phyloP scores from a whole-genome alignment of 2,113 vertebrate genomes.

The Dolichallabes microphthalmus region DNA sequence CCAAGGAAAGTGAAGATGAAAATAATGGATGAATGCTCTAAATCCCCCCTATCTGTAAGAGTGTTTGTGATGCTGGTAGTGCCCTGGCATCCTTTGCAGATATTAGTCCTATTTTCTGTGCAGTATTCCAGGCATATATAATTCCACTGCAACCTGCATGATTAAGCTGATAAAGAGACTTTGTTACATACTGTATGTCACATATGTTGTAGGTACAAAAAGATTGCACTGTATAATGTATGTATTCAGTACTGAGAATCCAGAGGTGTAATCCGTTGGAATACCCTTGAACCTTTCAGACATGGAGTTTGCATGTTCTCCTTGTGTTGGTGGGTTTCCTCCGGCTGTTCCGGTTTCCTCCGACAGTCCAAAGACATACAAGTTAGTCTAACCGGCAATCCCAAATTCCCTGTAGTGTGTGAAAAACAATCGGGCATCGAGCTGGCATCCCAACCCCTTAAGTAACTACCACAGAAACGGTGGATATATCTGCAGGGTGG shows the following conservation, averaged over 20 bases:
- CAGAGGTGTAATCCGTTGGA: neutral
- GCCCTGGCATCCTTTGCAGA: neutral
- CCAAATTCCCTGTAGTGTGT: too few relatives aligned
- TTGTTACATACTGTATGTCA: neutral
- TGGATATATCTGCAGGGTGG: too few relatives aligned
- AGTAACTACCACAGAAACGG: too few relatives aligned
- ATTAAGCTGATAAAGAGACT: neutral
- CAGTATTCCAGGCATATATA: neutral
- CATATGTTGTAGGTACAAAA: neutral
- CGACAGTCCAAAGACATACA: too few relatives aligned
- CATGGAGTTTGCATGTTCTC: too few relatives aligned
- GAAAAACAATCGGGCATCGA: too few relatives aligned
- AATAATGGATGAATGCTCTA: neutral
- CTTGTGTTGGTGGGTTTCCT: too few relatives aligned
- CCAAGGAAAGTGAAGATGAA: neutral
- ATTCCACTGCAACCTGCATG: neutral
- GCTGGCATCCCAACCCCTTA: too few relatives aligned
- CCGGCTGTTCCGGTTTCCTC: too few relatives aligned
- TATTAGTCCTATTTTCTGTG: neutral
- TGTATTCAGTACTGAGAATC: neutral
- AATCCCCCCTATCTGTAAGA: neutral
- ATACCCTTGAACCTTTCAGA: neutral
- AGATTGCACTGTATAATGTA: neutral
- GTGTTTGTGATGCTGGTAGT: neutral
- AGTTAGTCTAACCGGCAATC: too few relatives aligned